phyloP scores from a whole-genome alignment of 2,113 vertebrate species.

The Oriolus oriolus region DNA sequence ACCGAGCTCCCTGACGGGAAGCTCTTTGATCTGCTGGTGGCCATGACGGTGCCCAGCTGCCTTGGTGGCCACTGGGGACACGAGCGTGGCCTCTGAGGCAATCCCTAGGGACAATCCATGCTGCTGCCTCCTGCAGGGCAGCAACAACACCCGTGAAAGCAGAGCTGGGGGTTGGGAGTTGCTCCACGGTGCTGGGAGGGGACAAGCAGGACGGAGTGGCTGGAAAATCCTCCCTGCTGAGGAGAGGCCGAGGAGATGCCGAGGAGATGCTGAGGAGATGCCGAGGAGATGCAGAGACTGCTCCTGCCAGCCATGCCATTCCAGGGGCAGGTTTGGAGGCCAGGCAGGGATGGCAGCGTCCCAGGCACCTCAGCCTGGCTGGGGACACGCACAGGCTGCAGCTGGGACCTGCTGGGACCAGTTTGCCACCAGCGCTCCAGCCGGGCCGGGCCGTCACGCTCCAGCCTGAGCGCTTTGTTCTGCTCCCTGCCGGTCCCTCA shows the following conservation, averaged over 20 bases:
- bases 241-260: background rate
- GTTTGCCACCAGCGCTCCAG: background rate
- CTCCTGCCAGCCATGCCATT: background rate
- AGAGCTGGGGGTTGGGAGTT: background rate
- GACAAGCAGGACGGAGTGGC: fast-evolving
- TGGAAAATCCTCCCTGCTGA: background rate
- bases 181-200: background rate
- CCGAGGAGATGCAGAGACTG: background rate
- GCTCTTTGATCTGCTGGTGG: background rate
- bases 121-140: background rate
- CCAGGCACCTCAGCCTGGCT: background rate
- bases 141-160: fast-evolving
- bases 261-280: too few relatives aligned
- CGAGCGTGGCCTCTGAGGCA: background rate
- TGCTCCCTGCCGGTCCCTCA: background rate
- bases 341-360: background rate
- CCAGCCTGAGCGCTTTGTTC: background rate
- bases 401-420: background rate
- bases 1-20: background rate
- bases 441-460: background rate
- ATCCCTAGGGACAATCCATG: background rate
- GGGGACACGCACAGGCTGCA: background rate
- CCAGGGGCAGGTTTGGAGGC: background rate
- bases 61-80: background rate
- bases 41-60: background rate